Conservation (phyloP, 2,797 vertebrate genomes). For the Rhabdomys pumilio region DNA sequence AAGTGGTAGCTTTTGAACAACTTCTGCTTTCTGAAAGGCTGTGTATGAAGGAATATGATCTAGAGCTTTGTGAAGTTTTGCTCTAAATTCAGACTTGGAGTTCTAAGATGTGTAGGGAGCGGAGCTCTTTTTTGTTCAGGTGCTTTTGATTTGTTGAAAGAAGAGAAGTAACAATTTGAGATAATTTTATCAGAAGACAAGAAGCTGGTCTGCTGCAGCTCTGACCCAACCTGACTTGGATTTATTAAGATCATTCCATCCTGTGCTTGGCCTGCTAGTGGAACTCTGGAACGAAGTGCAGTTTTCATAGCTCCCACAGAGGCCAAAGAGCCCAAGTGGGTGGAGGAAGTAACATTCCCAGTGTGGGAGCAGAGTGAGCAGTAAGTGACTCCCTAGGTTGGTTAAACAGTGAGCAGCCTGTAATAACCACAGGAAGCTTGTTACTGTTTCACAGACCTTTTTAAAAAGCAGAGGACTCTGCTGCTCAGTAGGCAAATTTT, state of each 20-base stretch:
- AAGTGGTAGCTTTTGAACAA: conserved; percentile 58
- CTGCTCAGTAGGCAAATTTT: not conserved
- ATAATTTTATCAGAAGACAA: conserved; percentile 58
- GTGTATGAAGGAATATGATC: conserved; percentile 27
- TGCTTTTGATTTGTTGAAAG: not conserved
- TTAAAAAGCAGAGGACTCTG: conserved; percentile 56
- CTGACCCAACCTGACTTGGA: not conserved
- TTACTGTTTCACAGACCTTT: conserved; percentile 54
- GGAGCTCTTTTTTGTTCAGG: conserved; percentile 45
- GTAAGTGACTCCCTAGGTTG: conserved; percentile 60
- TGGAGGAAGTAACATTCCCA: conserved; percentile 42
- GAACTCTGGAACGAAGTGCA: conserved; percentile 3
- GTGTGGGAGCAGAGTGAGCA: conserved; percentile 8
- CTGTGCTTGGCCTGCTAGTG: not conserved
- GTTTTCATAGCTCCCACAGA: conserved; percentile 21
- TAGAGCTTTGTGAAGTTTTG: conserved; percentile 13
- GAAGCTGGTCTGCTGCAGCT: not conserved
- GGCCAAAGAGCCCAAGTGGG: conserved; percentile 73
- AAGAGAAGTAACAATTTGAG: conserved; percentile 39
- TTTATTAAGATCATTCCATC: not conserved
- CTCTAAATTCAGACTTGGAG: conserved; percentile 44
- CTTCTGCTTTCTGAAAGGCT: conserved; percentile 40
- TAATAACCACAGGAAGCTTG: conserved; percentile 73
- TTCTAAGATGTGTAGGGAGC: not conserved
- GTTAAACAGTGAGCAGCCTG: conserved; percentile 82